These are phyloP conservation scores for Ceyx melanurus DNA, from an alignment of 2,113 vertebrate genomes.

Conservation along the genomic window DNA sequence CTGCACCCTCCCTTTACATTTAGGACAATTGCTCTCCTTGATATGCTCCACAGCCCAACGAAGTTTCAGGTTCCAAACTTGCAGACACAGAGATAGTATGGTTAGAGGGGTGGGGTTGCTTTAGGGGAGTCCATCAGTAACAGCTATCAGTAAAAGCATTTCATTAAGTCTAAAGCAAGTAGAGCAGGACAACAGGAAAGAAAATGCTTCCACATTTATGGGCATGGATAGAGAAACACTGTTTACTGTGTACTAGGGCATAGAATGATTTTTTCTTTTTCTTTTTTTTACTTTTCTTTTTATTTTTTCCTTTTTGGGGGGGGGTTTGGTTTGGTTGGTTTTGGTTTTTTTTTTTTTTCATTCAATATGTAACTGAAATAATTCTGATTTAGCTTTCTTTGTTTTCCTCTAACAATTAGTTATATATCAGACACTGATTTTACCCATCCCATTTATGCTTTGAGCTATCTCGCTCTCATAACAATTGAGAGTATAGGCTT, in stretches of 20 bases:
- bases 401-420: background rate
- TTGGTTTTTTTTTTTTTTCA: background rate
- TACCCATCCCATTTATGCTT: background rate
- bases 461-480: background rate
- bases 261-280: no score
- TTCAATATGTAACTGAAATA: background rate
- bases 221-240: background rate
- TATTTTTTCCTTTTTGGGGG: no score
- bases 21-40: background rate
- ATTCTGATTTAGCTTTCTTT: background rate
- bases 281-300: no score
- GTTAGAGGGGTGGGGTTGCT: background rate
- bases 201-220: background rate
- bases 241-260: background rate
- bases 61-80: background rate
- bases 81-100: background rate
- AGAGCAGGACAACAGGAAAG: background rate
- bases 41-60: background rate
- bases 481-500: background rate
- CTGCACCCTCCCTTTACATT: background rate
- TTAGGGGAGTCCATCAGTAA: background rate
- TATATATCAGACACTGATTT: background rate
- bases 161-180: background rate
- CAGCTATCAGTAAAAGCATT: background rate
- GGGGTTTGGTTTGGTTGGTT: no score